phyloP scores from a whole-genome alignment of 2,888 invertebrate genomes.

The Odontocolon sp. region DNA sequence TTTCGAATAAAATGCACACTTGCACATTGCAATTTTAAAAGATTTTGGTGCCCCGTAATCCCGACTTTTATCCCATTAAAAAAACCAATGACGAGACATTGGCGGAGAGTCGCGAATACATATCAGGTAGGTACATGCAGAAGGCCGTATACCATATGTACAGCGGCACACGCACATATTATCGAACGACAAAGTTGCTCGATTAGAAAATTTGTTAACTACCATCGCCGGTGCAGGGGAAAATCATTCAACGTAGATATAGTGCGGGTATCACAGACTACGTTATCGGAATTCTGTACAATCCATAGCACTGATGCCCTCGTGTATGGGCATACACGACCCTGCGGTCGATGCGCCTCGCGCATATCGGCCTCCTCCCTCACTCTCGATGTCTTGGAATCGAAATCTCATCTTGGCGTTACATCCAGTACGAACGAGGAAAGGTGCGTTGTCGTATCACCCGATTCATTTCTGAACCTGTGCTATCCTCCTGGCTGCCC shows the following conservation, averaged over 20 bases:
- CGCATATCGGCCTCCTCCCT: background rate
- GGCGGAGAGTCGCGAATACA: too few relatives aligned
- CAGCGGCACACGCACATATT: background rate
- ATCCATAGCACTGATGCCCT: too few relatives aligned
- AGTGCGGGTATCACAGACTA: background rate
- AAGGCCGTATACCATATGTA: background rate
- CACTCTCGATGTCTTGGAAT: background rate
- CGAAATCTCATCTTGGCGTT: conserved; percentile 14
- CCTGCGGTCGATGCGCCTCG: background rate
- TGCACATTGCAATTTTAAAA: too few relatives aligned
- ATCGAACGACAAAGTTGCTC: background rate
- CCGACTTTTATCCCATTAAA: too few relatives aligned
- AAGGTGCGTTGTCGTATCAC: background rate
- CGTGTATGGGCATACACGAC: background rate
- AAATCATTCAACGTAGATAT: background rate
- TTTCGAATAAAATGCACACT: too few relatives aligned
- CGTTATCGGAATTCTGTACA: background rate
- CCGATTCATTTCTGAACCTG: background rate
- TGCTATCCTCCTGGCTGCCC: too few relatives aligned
- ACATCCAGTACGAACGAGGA: background rate
- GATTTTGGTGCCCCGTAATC: too few relatives aligned
- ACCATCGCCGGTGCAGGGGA: background rate
- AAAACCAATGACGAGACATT: too few relatives aligned
- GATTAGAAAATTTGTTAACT: conserved; percentile 16
- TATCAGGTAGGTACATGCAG: background rate